Base-by-base conservation (phyloP, 37 sponge, comb jelly and placozoan genomes). In the Hormiphora californensis region DNA sequence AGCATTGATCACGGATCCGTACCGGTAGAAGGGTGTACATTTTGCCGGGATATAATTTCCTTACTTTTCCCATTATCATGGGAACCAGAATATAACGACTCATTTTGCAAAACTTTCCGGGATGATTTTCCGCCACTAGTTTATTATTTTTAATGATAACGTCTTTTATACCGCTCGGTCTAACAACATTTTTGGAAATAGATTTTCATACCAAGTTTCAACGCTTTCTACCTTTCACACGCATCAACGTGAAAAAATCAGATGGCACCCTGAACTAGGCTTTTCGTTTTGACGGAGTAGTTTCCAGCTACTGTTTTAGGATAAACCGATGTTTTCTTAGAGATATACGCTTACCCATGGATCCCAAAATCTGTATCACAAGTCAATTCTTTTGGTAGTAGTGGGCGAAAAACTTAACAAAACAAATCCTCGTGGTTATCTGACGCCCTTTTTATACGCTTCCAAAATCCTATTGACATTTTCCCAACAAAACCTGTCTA, bases 401-500 rank as follows among this genome's bases (percentile, higher is more conserved):
- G 39, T n/a, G 7, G 68, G 68, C 12, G 68, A 25, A 39, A 65
- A 65, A 36, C 38, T 36, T 65, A 65, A 32, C 7, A 65, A 25
- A 36, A 65, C 34, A 39, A 65, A 65, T 31, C 39, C 68, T 65
- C 68, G 36, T 33, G 7, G 38, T 21, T 11, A 1, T 7, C 34
- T 65, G 21, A 36, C 36, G 36, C 38, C 68, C 2, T 31, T 15
- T 25, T 65, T 65, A 65, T 65, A 65, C 34, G 68, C 68, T 36
- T 65, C 3, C 21, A 65, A 32, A 65, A 36, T 35, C 68, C 11
- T 8, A 35, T 15, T 7, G 36, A 32, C 38, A 36, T 39, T 35
- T 35, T 65, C 38, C 68, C 68, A 3, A 65, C 68, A 65, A 65
- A 65, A 65, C 34, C 38, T 65, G 68, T 28, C 68, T 65, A 21